A percentile compares a stretch with the other conserved stretches of the same genome.
These are phyloP conservation scores for Phyllostomus hastatus DNA, from an alignment of 2,113 vertebrate genomes.

Conservation along the genomic window DNA sequence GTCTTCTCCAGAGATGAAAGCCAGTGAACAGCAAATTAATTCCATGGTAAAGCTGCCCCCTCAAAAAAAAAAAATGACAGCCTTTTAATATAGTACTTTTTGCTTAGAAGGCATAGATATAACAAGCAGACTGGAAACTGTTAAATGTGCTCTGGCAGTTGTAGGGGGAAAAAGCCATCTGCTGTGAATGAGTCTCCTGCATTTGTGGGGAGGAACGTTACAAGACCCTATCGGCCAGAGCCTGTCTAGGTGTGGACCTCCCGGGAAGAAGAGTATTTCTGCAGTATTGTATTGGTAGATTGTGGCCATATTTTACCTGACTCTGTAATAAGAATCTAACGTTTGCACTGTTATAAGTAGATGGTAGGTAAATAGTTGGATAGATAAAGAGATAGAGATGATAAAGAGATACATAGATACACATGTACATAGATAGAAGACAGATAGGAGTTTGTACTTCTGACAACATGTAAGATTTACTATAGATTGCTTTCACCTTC, in stretches of 20 bases:
- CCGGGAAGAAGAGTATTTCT: background rate
- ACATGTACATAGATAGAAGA: background rate
- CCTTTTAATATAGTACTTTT: slow-evolving; percentile 34
- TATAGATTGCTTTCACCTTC: background rate
- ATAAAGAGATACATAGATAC: background rate
- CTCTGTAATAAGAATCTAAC: background rate
- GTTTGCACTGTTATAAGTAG: background rate
- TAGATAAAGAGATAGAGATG: too few species aligned
- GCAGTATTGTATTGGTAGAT: background rate
- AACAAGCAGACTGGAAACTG: slow-evolving; percentile 47
- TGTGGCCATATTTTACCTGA: background rate
- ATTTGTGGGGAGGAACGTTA: background rate
- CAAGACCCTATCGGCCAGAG: background rate
- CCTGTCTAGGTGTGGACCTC: background rate
- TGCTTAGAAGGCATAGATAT: slow-evolving; percentile 23
- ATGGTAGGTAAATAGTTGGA: background rate
- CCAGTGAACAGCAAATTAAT: slow-evolving; percentile 54
- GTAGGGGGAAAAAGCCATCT: background rate
- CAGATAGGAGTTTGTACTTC: background rate
- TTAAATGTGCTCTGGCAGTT: background rate
- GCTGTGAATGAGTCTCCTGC: background rate
- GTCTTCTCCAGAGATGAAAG: slow-evolving; percentile 21
- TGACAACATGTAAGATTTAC: background rate
- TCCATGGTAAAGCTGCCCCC: slow-evolving; percentile 53
- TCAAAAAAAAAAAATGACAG: background rate